Conservation (phyloP, 2,888 invertebrate genomes). For the Apodemia mormo region DNA sequence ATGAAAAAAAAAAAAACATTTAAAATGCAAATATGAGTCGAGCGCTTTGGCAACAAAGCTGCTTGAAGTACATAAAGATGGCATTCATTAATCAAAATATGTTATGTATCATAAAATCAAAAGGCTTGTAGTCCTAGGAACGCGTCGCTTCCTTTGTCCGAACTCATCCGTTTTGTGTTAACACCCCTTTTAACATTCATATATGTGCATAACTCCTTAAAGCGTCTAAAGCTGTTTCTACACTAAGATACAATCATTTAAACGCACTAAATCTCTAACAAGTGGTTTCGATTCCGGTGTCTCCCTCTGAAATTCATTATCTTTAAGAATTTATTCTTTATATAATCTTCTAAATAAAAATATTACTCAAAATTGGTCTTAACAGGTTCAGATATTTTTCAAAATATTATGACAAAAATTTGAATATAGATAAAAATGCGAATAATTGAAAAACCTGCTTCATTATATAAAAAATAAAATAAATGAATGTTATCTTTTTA, state of each 20-base stretch:
- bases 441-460: too few relatives aligned
- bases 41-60: constrained; percentile 34
- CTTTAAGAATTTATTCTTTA: too few relatives aligned
- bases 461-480: too few relatives aligned
- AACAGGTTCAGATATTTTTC: too few relatives aligned
- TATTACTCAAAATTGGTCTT: too few relatives aligned
- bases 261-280: too few relatives aligned
- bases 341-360: too few relatives aligned
- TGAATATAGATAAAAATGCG: too few relatives aligned
- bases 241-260: constrained; percentile 36
- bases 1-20: not conserved
- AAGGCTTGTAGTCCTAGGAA: constrained; percentile 64
- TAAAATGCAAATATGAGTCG: constrained; percentile 17
- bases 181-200: constrained; percentile 78
- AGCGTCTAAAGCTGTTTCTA: constrained; percentile 46
- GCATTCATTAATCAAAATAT: constrained; percentile 76
- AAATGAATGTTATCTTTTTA: too few relatives aligned
- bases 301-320: too few relatives aligned
- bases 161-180: constrained; percentile 80
- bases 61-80: constrained; percentile 40
- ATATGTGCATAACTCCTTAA: constrained; percentile 66
- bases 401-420: too few relatives aligned
- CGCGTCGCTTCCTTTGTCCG: constrained; percentile 77
- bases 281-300: too few relatives aligned
- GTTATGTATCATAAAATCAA: constrained; percentile 73